Evolutionary conservation across 2,113 vertebrate genomes (phyloP).

Genomic region (Bostrychus sinensis): DNA sequence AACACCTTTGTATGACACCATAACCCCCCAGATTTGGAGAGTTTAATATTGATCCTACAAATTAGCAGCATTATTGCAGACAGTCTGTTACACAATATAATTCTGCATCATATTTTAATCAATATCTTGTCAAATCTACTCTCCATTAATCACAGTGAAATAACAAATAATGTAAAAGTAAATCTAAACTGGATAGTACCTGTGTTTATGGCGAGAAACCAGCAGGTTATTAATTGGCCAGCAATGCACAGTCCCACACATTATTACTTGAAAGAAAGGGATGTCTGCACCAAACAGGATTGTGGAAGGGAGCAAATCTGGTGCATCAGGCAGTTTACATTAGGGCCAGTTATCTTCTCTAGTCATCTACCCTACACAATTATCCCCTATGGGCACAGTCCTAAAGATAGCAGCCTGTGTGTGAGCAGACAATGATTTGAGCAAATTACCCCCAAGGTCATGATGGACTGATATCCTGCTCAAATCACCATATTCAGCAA

Average conservation of each 20-base stretch:
- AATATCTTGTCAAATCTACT: too few relatives aligned
- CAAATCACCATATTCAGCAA: neutral
- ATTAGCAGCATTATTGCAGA: too few relatives aligned
- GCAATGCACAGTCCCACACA: conserved; percentile 11
- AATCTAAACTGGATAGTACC: neutral
- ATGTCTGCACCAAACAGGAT: conserved; percentile 2
- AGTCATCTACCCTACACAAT: conserved; percentile 46
- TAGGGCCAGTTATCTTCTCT: conserved; percentile 25
- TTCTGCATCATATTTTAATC: too few relatives aligned
- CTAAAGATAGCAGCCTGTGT: conserved; percentile 43
- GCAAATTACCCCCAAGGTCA: neutral
- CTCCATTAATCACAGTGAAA: too few relatives aligned
- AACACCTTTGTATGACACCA: conserved; percentile 30
- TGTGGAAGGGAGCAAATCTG: conserved; percentile 14
- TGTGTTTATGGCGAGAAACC: neutral
- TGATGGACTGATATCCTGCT: neutral
- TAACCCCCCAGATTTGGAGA: too few relatives aligned
- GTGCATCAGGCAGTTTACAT: conserved; percentile 31
- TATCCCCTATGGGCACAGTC: conserved; percentile 30
- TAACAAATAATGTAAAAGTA: too few relatives aligned
- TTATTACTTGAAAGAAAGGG: conserved; percentile 3
- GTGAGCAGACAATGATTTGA: neutral
- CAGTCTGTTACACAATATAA: too few relatives aligned
- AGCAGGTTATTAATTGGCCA: neutral
- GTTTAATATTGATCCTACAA: too few relatives aligned